Conservation (phyloP, 2,888 invertebrate species). For the Drosophila imparisetae region DNA sequence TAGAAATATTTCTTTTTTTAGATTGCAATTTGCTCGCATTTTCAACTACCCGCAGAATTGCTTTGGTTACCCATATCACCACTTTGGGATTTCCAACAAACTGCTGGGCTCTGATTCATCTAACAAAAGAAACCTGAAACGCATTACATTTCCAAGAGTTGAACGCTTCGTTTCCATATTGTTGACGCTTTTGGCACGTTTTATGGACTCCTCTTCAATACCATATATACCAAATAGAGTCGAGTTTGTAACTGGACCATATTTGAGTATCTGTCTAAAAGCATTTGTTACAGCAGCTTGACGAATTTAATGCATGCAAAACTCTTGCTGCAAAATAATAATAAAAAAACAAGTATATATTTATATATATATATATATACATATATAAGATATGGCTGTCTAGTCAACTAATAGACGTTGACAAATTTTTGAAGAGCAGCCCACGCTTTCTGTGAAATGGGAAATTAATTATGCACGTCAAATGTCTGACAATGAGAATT, state of each 20-base stretch:
- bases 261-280: constrained; percentile 1
- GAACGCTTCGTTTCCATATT: constrained; percentile 26
- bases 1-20: not conserved
- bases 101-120: constrained; percentile 21
- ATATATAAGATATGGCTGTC: not conserved
- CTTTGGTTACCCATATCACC: not conserved
- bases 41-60: not conserved
- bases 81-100: not conserved
- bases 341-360: not conserved
- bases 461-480: constrained; percentile 65
- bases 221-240: constrained; percentile 17
- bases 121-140: not conserved
- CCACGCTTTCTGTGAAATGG: constrained; percentile 47
- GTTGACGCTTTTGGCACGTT: constrained; percentile 49
- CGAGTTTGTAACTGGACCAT: constrained; percentile 13
- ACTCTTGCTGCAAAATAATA: constrained; percentile 1
- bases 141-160: constrained; percentile 32
- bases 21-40: not conserved
- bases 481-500: constrained; percentile 55
- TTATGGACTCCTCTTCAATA: constrained; percentile 13
- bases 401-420: constrained; percentile 19
- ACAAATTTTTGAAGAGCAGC: constrained; percentile 18
- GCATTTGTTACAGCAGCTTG: constrained; percentile 5
- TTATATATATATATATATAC: not conserved
- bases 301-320: constrained; percentile 18